Evolutionary conservation across 2,797 vertebrate genomes (phyloP).

Genomic region (Acomys russatus): DNA sequence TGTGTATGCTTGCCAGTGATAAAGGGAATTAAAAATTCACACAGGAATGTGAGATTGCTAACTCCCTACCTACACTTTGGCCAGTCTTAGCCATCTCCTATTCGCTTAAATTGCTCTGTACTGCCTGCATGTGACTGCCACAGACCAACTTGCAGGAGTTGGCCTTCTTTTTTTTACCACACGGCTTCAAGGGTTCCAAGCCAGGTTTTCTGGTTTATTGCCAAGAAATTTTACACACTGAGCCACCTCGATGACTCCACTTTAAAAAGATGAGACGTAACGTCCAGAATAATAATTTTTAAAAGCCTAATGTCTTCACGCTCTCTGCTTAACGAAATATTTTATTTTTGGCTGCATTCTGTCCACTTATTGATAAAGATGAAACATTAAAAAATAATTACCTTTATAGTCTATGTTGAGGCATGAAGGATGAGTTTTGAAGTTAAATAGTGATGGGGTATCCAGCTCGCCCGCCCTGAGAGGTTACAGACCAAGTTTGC

Average conservation of each 20-base stretch:
- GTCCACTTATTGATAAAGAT: slow-evolving; percentile 27
- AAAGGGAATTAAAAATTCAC: slow-evolving; percentile 31
- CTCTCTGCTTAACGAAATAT: background rate
- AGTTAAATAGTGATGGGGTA: slow-evolving; percentile 94
- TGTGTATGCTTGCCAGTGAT: background rate
- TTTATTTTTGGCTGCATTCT: slow-evolving; percentile 46
- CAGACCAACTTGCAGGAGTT: background rate
- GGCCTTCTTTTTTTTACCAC: background rate
- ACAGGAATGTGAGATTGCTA: background rate
- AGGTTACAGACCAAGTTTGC: slow-evolving; percentile 68
- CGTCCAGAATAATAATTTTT: background rate
- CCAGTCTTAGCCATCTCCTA: background rate
- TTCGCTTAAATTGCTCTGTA: background rate
- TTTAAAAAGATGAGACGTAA: background rate
- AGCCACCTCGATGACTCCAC: background rate
- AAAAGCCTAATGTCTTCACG: background rate
- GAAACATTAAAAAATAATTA: slow-evolving; percentile 84
- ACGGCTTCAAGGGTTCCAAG: background rate
- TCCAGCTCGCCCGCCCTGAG: slow-evolving; percentile 93
- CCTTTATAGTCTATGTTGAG: slow-evolving; percentile 94
- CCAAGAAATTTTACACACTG: background rate
- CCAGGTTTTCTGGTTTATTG: background rate
- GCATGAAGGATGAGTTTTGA: slow-evolving; percentile 94
- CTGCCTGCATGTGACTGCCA: background rate
- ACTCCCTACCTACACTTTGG: background rate